Conservation (phyloP, 2,797 vertebrate species). For the Sebastes iracundus region DNA sequence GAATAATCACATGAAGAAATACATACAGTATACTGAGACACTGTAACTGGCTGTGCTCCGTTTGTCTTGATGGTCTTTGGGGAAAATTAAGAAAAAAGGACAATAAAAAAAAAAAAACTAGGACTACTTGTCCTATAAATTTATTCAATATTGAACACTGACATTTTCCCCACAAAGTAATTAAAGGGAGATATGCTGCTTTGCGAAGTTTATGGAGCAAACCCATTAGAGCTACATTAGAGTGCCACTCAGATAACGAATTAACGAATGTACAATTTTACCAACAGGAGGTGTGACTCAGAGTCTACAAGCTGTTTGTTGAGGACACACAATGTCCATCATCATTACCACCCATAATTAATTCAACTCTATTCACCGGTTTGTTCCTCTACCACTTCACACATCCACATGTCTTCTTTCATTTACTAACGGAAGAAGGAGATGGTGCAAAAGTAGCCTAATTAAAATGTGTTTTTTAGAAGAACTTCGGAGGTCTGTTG, state of each 20-base stretch:
- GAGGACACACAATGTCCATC: not conserved
- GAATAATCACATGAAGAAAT: not conserved
- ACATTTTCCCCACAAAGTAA: not conserved
- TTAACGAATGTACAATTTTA: not conserved
- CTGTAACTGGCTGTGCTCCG: not conserved
- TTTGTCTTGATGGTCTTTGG: not conserved
- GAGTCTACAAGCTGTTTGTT: not conserved
- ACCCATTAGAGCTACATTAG: not conserved
- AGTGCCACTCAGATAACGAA: not conserved
- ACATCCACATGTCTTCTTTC: not conserved
- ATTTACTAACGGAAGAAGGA: not conserved
- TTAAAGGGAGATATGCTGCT: not conserved
- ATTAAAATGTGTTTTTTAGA: not conserved
- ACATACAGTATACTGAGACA: not conserved
- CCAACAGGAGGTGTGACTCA: not conserved
- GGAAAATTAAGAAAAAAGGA: not conserved
- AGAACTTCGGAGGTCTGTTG: not conserved
- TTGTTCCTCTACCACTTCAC: not conserved
- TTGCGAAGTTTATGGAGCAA: not conserved
- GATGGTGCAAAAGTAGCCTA: not conserved
- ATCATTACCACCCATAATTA: not conserved
- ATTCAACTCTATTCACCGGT: constrained; percentile 4
- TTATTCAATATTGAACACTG: not conserved
- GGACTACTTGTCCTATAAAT: not conserved
- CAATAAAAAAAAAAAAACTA: not conserved